Base-by-base conservation (phyloP, 2,113 vertebrate species). In the Chionis minor region DNA sequence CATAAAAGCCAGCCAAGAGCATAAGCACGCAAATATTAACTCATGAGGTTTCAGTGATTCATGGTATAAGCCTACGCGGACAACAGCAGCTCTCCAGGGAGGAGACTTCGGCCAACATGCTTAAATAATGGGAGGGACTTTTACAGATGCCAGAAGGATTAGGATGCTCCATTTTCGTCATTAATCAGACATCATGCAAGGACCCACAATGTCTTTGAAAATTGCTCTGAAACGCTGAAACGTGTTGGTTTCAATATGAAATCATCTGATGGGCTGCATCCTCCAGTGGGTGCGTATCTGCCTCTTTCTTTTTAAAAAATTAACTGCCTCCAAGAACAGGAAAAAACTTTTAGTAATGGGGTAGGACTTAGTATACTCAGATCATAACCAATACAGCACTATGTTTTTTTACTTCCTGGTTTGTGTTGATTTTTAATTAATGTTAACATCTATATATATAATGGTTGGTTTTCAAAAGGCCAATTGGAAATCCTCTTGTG, bases 381-480 rank as follows among this genome's bases (percentile, higher is more conserved):
- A 77, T 90, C 84, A 82, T 42, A 85, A 92, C 66, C 89, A 92
- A 42, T 62, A 75, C 38, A 58, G 62, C 49, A 63, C 70, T 94
- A 84, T 2, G 28, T 19, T 20, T 4, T 95, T 91, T 91, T 58
- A 55, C 52, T 96, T 94, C 96, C 93, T 83, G 74, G 73, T 95
- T 88, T 87, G 23, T 91, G 91, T 88, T 95, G 94, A 91, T 82
- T 95, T 97, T 96, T 97, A 94, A 96, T 97, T 96, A 97, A 82
- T 1, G 0, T 54, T 93, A 95, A 96, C 96, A 81, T 95, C 95
- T 94, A 91, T 94, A 62, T 85, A 96, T 77, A 66, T 91, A 97
- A 95, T 82, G 74, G 91, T 74, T 80, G 84, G 58, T 91, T 95
- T 95, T 84, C 95, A 61, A 94, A 91, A 95, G 92, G 92, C 92